A percentile compares a stretch with the other conserved stretches of the same genome.
Evolutionary conservation across 1,140 invertebrate species (phyloP).

Genomic region (Mamestra configurata): DNA sequence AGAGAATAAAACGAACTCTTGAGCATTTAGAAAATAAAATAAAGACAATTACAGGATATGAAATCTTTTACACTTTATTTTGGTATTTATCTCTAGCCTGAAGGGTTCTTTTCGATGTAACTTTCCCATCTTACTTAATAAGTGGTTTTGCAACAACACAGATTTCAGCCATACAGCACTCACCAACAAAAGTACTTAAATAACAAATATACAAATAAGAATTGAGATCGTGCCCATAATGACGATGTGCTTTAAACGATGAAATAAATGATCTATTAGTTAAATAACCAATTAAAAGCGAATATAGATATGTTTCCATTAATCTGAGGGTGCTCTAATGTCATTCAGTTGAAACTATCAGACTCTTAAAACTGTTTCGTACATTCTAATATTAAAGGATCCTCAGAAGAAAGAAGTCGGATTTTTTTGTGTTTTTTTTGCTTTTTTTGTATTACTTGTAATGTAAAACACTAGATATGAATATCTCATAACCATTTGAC

Average conservation of each 20-base stretch:
- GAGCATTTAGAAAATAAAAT: conserved; percentile 6
- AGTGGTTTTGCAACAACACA: conserved; percentile 20
- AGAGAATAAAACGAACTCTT: conserved; percentile 1
- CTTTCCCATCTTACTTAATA: background rate
- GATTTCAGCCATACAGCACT: conserved; percentile 34
- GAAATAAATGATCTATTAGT: conserved; percentile 43
- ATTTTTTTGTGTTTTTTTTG: conserved; percentile 50
- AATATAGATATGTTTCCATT: conserved; percentile 35
- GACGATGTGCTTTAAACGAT: conserved; percentile 56
- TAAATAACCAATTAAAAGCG: conserved; percentile 45
- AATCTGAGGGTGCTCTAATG: background rate
- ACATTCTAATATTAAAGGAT: conserved; percentile 1
- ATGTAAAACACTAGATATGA: conserved; percentile 36
- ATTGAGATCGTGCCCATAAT: conserved; percentile 83
- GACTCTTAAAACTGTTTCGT: background rate
- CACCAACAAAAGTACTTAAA: conserved; percentile 45
- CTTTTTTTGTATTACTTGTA: conserved; percentile 39
- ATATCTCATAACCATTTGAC: conserved; percentile 34
- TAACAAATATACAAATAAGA: conserved; percentile 67
- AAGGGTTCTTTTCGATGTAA: conserved; percentile 14
- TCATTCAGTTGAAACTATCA: background rate
- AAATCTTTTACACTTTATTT: background rate
- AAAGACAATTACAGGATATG: background rate
- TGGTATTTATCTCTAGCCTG: background rate
- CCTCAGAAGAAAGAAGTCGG: conserved; percentile 12